Percentiles rank a stretch among this genome's conserved stretches.
Evolutionary conservation across 2,113 vertebrate species (phyloP).

Genomic region (Marmota flaviventris): DNA sequence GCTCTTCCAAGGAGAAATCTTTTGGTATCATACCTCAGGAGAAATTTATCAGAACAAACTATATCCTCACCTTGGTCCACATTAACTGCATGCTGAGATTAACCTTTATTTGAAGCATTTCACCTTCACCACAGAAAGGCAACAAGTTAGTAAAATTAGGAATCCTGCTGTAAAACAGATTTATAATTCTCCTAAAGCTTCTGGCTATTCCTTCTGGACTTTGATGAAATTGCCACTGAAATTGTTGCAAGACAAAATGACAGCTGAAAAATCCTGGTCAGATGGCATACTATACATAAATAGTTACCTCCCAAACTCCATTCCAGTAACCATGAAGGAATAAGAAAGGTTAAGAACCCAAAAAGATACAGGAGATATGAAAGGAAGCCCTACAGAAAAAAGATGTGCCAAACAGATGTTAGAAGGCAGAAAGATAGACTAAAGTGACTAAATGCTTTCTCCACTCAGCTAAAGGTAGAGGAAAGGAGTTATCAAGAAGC

Average conservation of each 20-base stretch:
- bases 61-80: neutral
- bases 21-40: rapidly evolving
- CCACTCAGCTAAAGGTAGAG: neutral
- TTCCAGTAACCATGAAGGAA: neutral
- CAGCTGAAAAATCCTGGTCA: neutral
- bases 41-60: neutral
- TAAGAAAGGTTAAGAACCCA: neutral
- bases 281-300: neutral
- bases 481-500: neutral
- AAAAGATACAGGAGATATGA: neutral
- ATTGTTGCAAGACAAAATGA: neutral
- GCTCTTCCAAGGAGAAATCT: neutral
- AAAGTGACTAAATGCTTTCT: neutral
- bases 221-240: neutral
- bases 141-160: neutral
- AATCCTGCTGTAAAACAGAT: neutral
- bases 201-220: neutral
- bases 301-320: neutral
- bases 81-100: neutral
- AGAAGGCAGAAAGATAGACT: neutral
- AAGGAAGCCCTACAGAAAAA: neutral
- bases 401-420: neutral
- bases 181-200: neutral
- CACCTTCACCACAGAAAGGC: neutral
- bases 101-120: neutral